Evolutionary conservation across 2,888 invertebrate genomes (phyloP).

Genomic region (Plebejus anna): DNA sequence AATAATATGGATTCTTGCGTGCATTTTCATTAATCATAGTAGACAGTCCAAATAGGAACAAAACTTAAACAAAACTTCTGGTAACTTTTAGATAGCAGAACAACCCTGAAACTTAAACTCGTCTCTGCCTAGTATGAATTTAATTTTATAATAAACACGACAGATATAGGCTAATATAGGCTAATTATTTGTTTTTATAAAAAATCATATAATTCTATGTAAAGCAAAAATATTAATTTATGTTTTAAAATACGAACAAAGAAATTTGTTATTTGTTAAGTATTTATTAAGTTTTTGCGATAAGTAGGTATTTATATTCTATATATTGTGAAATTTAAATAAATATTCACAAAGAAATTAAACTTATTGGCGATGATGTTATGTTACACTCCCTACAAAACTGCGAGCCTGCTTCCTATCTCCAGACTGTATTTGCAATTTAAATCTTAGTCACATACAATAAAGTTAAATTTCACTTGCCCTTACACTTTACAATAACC

Average conservation of each 20-base stretch:
- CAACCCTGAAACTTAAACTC: not conserved
- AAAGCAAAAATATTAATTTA: not conserved
- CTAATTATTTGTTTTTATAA: not conserved
- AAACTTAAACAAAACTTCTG: not conserved
- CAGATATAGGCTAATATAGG: too few relatives aligned
- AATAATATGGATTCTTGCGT: not conserved
- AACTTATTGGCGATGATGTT: not conserved
- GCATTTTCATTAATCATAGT: not conserved
- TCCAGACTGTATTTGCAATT: not conserved
- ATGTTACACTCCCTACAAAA: not conserved
- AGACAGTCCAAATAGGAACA: not conserved
- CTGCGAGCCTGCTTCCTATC: not conserved
- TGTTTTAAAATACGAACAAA: not conserved
- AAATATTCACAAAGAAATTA: too few relatives aligned
- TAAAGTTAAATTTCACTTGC: not conserved
- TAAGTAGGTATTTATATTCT: too few relatives aligned
- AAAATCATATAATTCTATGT: not conserved
- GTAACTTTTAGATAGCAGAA: not conserved
- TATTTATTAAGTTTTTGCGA: too few relatives aligned
- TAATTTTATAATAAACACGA: too few relatives aligned
- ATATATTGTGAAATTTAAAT: too few relatives aligned
- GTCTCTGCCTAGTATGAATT: too few relatives aligned
- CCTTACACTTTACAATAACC: not conserved
- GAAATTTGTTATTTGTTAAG: too few relatives aligned
- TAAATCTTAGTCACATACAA: not conserved